Evolutionary conservation across 2,888 invertebrate species (phyloP).

Genomic region (Andrena flavipes): DNA sequence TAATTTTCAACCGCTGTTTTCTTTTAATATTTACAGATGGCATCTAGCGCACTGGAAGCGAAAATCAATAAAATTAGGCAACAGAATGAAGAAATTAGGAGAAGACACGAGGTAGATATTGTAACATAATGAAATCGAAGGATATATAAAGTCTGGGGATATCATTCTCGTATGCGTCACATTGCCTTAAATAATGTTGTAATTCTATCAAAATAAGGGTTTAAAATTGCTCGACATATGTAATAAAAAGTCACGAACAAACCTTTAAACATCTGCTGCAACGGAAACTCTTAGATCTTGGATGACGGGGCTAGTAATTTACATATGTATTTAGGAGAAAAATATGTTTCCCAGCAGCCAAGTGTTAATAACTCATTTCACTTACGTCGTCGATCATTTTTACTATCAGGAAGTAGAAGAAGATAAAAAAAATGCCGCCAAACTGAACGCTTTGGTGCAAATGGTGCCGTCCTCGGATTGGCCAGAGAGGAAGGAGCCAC

Average conservation of each 20-base stretch:
- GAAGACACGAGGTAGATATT: slow-evolving; percentile 78
- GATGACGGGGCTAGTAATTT: neutral
- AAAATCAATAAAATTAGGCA: slow-evolving; percentile 82
- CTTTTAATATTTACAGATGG: slow-evolving; percentile 73
- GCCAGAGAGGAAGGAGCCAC: slow-evolving; percentile 83
- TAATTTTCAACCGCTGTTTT: neutral
- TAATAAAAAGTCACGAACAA: neutral
- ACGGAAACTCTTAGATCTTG: too few species aligned
- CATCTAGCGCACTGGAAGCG: slow-evolving; percentile 79
- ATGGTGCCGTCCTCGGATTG: slow-evolving; percentile 83
- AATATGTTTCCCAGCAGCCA: neutral
- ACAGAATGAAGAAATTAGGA: slow-evolving; percentile 82
- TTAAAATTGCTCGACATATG: neutral
- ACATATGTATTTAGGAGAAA: neutral
- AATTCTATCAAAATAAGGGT: neutral
- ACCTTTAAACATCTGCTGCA: neutral
- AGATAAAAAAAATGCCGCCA: slow-evolving; percentile 84
- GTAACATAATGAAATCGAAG: neutral
- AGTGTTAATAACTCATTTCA: neutral
- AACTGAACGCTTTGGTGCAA: slow-evolving; percentile 83
- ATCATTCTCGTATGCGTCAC: too few species aligned
- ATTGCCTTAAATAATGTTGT: neutral
- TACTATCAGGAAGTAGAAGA: slow-evolving; percentile 83
- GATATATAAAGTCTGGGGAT: neutral
- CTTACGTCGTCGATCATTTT: neutral